Evolutionary conservation across 2,797 vertebrate species (phyloP), one percentile per base, ranked within the genome.

Genomic region (Alfaro cultratus): DNA sequence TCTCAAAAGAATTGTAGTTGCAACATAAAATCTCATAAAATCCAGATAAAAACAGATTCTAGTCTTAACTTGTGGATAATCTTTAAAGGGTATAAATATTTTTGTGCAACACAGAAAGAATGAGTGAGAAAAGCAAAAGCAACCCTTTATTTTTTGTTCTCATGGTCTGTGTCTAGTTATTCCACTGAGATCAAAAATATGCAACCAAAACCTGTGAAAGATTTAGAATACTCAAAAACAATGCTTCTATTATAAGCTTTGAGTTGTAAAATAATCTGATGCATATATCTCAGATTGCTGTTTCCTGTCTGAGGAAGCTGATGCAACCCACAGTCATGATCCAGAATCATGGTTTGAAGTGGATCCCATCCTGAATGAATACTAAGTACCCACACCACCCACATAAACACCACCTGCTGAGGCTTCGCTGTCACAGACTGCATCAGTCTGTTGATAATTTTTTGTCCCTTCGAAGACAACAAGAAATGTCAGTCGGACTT

Each of bases 371-470:
- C 87, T 86, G 83, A 86, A 86, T 88, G 85, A 89, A 89, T 89
- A 78, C 86, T 74, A 84, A 87, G 83, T 89, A 36, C 90, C 89
- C 92, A 93, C 90, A 80, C 89, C 86, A 85, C 92, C 89, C 92
- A 93, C 94, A 78, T 43, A 80, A 75, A 81, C 84, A 91, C 90
- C 90, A 88, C 89, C 90, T 93, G 90, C 88, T 86, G 81, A 87
- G 78, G 84, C 83, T 86, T 77, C 78, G 76, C 79, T 70, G 76
- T 87, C 83, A 82, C 81, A 88, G 75, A 74, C 78, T 89, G 78
- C 29, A n/a, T 86, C 80, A 83, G 67, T 80, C 74, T 78, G 78
- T 76, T 57, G 71, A 36, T 80, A 49, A 23, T 46, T 86, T 60
- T 82, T 5, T 34, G 57, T 49, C 74, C 47, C 51, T 82, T 78